Evolutionary conservation across 2,888 invertebrate genomes (phyloP), one percentile per base, ranked within the genome.

Genomic region (Rhamphomyia laevipes): DNA sequence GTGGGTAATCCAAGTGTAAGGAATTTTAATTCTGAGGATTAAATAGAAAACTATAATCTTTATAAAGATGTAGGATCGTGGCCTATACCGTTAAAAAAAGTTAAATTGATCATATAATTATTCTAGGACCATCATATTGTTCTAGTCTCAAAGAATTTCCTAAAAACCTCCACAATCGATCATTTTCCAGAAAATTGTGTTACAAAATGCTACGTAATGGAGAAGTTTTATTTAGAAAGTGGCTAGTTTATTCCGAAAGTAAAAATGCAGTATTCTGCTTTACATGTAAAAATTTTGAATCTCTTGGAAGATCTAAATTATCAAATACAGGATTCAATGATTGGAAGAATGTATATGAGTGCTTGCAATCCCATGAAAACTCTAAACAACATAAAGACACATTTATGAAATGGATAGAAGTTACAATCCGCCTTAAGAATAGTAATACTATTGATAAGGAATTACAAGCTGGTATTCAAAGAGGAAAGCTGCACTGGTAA

Each of bases 241-340:
- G 40, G 40, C 40, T 40, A 40, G 40, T 40, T 15, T 38, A 38
- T 38, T 38, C 38, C 15, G 38, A 38, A 38, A 38, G 17, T 38
- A 38, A 16, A 38, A 17, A 38, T 38, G 38, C 38, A 38, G 38
- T 38, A 38, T 38, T 38, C 17, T 38, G 38, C 38, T 38, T 40
- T 40, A 40, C 40, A 17, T 40, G 40, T 40, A 40, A 40, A 40
- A 40, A 21, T 40, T 40, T 18, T 40, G 40, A 40, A 18, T 17
- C 40, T 41, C 13, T 41, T 21, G 41, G 21, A 21, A 41, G 41
- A 41, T 41, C 41, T 41, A 41, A 21, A 41, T 41, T 41, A 41
- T 41, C 41, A 41, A 41, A 41, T 41, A 41, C 21, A 21, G 41
- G 41, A 41, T 41, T 41, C 13, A 41, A 41, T 41, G 18, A 41